Conservation (phyloP, 2,113 vertebrate species). For the Acanthisitta chloris region DNA sequence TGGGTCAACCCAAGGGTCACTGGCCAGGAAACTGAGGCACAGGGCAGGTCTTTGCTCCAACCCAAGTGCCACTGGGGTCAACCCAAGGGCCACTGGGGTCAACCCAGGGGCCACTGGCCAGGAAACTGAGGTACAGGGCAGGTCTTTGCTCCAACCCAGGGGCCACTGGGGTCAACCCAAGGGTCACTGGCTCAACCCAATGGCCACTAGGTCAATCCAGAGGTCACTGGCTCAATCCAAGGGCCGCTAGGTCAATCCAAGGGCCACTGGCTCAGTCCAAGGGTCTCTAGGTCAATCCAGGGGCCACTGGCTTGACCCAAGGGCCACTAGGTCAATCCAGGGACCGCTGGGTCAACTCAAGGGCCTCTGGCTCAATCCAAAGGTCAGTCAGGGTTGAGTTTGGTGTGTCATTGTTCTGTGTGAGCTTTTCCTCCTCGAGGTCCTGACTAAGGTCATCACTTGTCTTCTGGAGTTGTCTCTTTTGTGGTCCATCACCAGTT, state of each 20-base stretch:
- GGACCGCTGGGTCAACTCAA: too few relatives aligned
- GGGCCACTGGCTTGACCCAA: too few relatives aligned
- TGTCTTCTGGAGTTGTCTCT: not conserved
- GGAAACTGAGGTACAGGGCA: not conserved
- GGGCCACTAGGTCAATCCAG: too few relatives aligned
- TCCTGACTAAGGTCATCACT: not conserved
- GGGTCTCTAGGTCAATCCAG: too few relatives aligned
- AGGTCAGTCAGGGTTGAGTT: not conserved
- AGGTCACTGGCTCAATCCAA: too few relatives aligned
- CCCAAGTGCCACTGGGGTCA: too few relatives aligned
- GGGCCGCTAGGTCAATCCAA: too few relatives aligned
- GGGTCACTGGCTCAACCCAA: rapidly evolving
- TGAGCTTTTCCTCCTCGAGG: not conserved
- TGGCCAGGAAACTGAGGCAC: not conserved
- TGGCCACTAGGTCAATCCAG: not conserved
- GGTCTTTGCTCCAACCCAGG: too few relatives aligned
- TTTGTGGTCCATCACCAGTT: not conserved
- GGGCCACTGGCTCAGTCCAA: too few relatives aligned
- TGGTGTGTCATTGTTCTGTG: rapidly evolving
- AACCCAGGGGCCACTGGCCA: rapidly evolving
- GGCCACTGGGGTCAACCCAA: too few relatives aligned
- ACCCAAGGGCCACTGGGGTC: too few relatives aligned
- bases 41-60: not conserved
- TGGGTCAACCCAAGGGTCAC: rapidly evolving
- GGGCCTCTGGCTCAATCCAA: too few relatives aligned